A percentile compares a stretch with the other conserved stretches of the same genome.
Evolutionary conservation across 2,113 vertebrate species (phyloP).

Genomic region (Acinonyx jubatus): DNA sequence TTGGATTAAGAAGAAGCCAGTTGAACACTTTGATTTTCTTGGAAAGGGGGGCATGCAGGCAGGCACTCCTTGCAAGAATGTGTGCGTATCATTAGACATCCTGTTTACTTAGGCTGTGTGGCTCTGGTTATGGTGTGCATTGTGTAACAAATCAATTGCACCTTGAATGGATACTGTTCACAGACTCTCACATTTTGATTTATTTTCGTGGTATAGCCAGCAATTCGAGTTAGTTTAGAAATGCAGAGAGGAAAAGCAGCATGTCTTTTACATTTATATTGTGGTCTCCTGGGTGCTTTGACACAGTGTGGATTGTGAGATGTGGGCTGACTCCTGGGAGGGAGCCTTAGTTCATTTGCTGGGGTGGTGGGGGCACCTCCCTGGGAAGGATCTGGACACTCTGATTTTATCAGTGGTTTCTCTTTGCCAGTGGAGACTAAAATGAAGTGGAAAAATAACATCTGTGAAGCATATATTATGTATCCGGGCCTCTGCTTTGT

Average conservation of each 20-base stretch:
- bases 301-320: background rate
- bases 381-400: background rate
- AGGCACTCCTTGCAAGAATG: background rate
- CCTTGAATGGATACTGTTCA: conserved; percentile 70
- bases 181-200: conserved; percentile 67
- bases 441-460: conserved; percentile 20
- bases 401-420: conserved; percentile 49
- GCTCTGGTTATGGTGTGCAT: conserved; percentile 11
- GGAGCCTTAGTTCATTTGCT: background rate
- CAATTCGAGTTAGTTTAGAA: conserved; percentile 53
- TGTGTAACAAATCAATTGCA: conserved; percentile 69
- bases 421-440: background rate
- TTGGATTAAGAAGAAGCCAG: conserved; percentile 68
- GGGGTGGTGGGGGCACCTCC: background rate
- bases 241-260: conserved; percentile 47
- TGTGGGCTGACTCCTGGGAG: background rate
- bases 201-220: conserved; percentile 60
- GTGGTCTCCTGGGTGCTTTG: background rate
- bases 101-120: conserved; percentile 45
- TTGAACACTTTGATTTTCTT: conserved; percentile 61
- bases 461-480: background rate
- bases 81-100: background rate
- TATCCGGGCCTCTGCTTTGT: background rate
- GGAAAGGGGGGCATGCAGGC: background rate
- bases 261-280: conserved; percentile 50